phyloP scores from a whole-genome alignment of 2,113 vertebrate species.

The Panthera leo region DNA sequence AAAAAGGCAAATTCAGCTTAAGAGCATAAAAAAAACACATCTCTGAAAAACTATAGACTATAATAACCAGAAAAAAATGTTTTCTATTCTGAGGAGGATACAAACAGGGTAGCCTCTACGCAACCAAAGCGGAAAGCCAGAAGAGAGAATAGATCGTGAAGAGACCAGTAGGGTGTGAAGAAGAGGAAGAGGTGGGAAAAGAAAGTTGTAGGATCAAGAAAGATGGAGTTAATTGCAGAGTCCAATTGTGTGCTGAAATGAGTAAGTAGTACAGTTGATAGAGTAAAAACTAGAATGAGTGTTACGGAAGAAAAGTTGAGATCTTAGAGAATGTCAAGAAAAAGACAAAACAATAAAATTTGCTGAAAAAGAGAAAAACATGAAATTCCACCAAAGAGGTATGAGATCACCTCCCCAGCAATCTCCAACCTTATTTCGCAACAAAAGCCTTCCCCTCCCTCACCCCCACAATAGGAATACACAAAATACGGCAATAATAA shows the following conservation, averaged over 20 bases:
- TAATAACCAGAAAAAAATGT: not conserved
- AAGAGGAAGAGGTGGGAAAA: not conserved
- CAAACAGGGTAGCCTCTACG: fast-evolving
- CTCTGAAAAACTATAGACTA: not conserved
- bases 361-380: not conserved
- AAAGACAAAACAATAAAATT: not conserved
- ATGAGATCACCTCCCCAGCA: not conserved
- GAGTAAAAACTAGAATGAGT: not conserved
- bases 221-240: not conserved
- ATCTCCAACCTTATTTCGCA: not conserved
- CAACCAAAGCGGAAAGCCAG: not conserved
- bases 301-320: not conserved
- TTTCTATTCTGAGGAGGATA: not conserved
- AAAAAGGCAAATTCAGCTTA: not conserved
- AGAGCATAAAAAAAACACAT: not conserved
- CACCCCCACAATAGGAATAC: not conserved
- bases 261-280: not conserved
- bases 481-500: not conserved
- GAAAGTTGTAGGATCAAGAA: not conserved
- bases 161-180: not conserved
- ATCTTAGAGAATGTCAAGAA: not conserved
- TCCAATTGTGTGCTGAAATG: not conserved
- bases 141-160: not conserved
- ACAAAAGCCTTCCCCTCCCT: not conserved
- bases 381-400: not conserved